Evolutionary conservation across 2,888 invertebrate species (phyloP), one percentile per base, ranked within the genome.

Genomic region (Lasioglossum pauxillum): DNA sequence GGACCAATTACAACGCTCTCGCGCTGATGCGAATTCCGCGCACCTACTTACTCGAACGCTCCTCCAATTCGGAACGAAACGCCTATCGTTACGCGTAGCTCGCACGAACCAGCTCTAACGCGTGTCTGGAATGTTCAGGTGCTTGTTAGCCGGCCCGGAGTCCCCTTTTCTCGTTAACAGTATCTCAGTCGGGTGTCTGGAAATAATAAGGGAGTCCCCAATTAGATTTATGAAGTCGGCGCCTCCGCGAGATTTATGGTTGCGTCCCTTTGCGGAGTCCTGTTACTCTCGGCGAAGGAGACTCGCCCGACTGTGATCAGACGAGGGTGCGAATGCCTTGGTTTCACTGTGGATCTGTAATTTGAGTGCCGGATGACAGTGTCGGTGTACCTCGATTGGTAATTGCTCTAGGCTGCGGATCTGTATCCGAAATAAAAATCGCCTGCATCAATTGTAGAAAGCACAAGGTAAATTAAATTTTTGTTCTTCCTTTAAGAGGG

Each of bases 11-110:
- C 67, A 31, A 75, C 12, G 64, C 12, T 57, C 71, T 46, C 67
- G 60, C 57, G 75, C 14, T 60, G 41, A 78, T 78, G 53, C 38
- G 44, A 27, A 71, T 72, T 78, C 71, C 49, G 38, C 71, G 53
- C 49, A 49, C 23, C 64, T 27, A 44, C 44, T 75, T 53, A 38
- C 53, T 41, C n/a, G 53, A 31, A 76, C 75, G 64, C 19, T 46
- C 46, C 76, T 64, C 76, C 76, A 76, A 76, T 76, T 76, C 31
- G 64, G 27, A 64, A 64, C 44, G 64, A 76, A 44, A 44, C 31
- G 1, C 64, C 44, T 57, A 64, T 57, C 57, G 76, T 46, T 46
- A 23, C 76, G 75, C 27, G 41, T 41, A 41, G 19, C 23, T 38
- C 60, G 44, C 60, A 60, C 38, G 57, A 64, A 60, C 31, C 31